Base-by-base conservation (phyloP, 1,140 invertebrate species). In the Leptinotarsa lineolata region DNA sequence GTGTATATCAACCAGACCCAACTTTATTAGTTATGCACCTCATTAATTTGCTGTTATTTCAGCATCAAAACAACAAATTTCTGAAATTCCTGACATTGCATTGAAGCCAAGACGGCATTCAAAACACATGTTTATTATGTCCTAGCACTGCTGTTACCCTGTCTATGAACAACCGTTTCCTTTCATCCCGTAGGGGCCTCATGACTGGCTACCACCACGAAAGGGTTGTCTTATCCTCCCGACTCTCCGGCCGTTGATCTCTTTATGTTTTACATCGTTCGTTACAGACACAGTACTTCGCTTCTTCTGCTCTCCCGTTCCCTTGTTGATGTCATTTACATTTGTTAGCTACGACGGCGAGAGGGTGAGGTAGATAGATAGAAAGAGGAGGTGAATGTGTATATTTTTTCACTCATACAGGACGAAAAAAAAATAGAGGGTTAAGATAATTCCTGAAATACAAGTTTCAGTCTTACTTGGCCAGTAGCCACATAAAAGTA, bases 131-230 rank as follows among this genome's bases (percentile, higher is more conserved):
- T 66, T 20, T 39, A 39, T 66, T 46, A 44, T 66, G 22, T 66
- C 46, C 72, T 12, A 8, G 13, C 22, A 46, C n/a, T 67, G n/a
- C 72, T 73, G 72, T 54, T 58, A 21, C 45, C 72, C 72, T 73
- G 72, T 60, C 58, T 48, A 39, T 63, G 72, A 64, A 73, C 64
- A 73, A 73, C 67, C 72, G 64, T 64, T 24, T 21, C 65, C n/a
- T 67, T 68, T 73, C 65, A 73, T 73, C 72, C 72, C 65, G 72
- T 45, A 68, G 72, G 72, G 72, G 72, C 72, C 72, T 64, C 72
- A 68, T 30, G 5, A 24, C 46, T 44, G 39, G 24, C 18, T 54
- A 45, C 20, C 67, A n/a, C 15, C 48, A 54, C 16, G 1, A 18
- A 46, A 54, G 48, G 48, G 48, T 54, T 54, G 48, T 54, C 30